A percentile compares a stretch with the other conserved stretches of the same genome.
These are phyloP conservation scores for Beroe ovata DNA, from an alignment of 37 sponge, comb jelly and placozoan genomes.

Conservation along the genomic window DNA sequence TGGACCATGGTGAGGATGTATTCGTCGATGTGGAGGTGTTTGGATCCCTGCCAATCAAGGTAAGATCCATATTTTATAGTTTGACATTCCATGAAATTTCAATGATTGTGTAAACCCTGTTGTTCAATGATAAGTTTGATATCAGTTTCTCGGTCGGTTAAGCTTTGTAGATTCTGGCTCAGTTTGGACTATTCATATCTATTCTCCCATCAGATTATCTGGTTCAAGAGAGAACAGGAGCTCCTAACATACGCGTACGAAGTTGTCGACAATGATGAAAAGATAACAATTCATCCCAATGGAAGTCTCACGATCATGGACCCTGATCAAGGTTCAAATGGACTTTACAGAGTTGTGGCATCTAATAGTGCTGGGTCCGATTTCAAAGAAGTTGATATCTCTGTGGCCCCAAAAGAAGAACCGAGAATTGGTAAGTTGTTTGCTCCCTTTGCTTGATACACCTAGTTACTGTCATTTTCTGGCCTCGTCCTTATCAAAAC, in stretches of 20 bases:
- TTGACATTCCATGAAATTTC: no score
- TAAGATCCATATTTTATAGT: no score
- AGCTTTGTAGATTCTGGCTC: background rate
- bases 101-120: no score
- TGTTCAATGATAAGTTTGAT: no score
- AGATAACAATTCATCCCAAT: background rate
- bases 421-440: no score
- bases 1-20: background rate
- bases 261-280: no score
- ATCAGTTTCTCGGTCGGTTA: no score
- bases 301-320: conserved; percentile 4
- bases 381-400: background rate
- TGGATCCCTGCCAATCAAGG: background rate
- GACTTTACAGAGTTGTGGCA: background rate
- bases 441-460: no score
- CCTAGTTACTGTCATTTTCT: no score
- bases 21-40: background rate
- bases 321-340: background rate
- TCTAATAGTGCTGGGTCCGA: conserved; percentile 17
- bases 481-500: no score
- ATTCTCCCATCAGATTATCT: background rate
- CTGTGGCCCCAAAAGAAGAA: no score
- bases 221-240: background rate
- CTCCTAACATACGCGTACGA: background rate
- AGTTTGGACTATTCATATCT: background rate